A percentile compares a stretch with the other conserved stretches of the same genome.
These are phyloP conservation scores for Drosophila gaucha DNA, from an alignment of 2,888 invertebrate genomes.

Conservation along the genomic window DNA sequence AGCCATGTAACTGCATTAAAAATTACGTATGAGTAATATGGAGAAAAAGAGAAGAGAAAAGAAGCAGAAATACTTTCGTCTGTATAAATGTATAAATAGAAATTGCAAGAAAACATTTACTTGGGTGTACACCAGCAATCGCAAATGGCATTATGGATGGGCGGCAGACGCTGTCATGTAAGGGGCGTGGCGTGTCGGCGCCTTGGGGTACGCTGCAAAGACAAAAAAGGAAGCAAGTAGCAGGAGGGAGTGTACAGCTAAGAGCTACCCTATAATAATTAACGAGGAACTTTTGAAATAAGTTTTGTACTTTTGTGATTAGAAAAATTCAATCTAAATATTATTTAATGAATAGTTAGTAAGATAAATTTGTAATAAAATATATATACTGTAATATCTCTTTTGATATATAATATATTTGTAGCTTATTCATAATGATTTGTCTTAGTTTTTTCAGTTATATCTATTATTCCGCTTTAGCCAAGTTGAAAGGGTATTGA, in stretches of 20 bases:
- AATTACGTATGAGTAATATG: conserved; percentile 51
- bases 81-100: conserved; percentile 31
- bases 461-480: too few species aligned
- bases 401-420: neutral
- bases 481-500: conserved; percentile 7
- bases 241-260: neutral
- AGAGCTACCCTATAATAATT: neutral
- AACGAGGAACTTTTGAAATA: too few species aligned
- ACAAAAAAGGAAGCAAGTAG: conserved; percentile 5
- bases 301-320: too few species aligned
- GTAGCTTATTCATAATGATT: too few species aligned
- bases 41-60: neutral
- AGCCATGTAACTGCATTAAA: conserved; percentile 54
- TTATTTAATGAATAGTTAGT: too few species aligned
- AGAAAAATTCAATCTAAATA: too few species aligned
- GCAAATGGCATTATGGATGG: conserved; percentile 49
- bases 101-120: conserved; percentile 32
- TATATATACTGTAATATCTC: neutral
- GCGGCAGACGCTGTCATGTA: conserved; percentile 17
- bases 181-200: conserved; percentile 32
- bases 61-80: conserved; percentile 11
- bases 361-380: too few species aligned
- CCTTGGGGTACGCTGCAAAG: conserved; percentile 25
- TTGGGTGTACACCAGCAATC: conserved; percentile 22
- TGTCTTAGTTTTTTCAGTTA: neutral